These are phyloP conservation scores for Zapornia atra DNA, from an alignment of 2,113 vertebrate genomes.

Conservation along the genomic window DNA sequence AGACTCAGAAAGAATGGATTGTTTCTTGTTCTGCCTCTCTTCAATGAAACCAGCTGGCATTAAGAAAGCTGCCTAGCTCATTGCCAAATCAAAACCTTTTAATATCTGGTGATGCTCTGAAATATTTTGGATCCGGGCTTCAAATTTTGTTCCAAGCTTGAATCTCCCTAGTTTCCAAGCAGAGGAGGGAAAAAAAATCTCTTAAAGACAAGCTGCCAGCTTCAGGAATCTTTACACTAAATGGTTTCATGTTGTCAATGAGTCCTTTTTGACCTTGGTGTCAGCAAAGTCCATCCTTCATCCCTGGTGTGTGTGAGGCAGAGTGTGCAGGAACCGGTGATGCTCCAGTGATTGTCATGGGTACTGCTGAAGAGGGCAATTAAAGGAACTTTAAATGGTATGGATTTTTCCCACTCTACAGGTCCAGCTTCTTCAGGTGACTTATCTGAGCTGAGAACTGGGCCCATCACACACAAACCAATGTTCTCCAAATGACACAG, in stretches of 20 bases:
- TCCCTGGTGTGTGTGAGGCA: neutral
- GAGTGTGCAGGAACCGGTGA: neutral
- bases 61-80: neutral
- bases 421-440: neutral
- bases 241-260: neutral
- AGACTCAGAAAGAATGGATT: neutral
- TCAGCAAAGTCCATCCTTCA: neutral
- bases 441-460: neutral
- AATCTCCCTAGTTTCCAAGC: slow-evolving; percentile 16
- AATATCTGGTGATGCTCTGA: slow-evolving; percentile 42
- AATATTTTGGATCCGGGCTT: slow-evolving; percentile 3
- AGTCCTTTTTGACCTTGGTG: slow-evolving; percentile 10
- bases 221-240: neutral
- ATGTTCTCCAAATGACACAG: neutral
- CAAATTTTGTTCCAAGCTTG: slow-evolving; percentile 35
- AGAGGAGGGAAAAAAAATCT: neutral
- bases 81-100: slow-evolving; percentile 45
- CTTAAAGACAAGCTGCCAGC: slow-evolving; percentile 8
- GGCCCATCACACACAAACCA: neutral
- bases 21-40: slow-evolving; percentile 17
- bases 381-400: neutral
- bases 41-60: slow-evolving; percentile 42
- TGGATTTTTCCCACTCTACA: neutral
- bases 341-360: neutral
- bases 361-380: neutral